phyloP scores from a whole-genome alignment of 2,888 invertebrate species.

The Antheraea assamensis region DNA sequence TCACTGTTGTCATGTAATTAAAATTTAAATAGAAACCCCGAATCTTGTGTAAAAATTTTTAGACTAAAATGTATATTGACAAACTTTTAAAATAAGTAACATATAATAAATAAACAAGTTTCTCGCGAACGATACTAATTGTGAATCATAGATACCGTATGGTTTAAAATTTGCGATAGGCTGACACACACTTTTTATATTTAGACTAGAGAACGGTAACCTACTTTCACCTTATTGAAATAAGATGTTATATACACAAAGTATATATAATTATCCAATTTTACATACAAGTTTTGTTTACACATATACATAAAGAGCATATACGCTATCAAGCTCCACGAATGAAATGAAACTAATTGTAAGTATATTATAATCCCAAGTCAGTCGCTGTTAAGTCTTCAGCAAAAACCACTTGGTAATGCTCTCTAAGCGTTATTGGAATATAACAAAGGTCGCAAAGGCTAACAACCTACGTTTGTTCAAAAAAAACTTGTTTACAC shows the following conservation, averaged over 20 bases:
- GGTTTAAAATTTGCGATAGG: neutral
- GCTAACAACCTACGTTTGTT: neutral
- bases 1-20: no score
- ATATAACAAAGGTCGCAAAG: neutral
- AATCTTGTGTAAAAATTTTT: no score
- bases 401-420: neutral
- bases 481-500: neutral
- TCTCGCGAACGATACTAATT: neutral
- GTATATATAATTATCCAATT: neutral
- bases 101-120: no score
- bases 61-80: neutral
- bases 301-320: neutral
- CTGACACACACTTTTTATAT: constrained; percentile 7
- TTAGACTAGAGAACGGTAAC: neutral
- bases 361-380: neutral
- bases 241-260: neutral
- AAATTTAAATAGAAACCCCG: no score
- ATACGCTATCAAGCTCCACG: neutral
- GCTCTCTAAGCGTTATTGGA: neutral
- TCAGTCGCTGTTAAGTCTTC: neutral
- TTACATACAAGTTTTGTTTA: neutral
- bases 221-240: constrained; percentile 6
- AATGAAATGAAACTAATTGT: neutral
- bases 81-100: neutral
- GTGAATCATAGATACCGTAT: constrained; percentile 15